A percentile compares a stretch with the other conserved stretches of the same genome.
These are phyloP conservation scores for Marcusenius ussheri DNA, from an alignment of 2,113 vertebrate species.

Conservation along the genomic window DNA sequence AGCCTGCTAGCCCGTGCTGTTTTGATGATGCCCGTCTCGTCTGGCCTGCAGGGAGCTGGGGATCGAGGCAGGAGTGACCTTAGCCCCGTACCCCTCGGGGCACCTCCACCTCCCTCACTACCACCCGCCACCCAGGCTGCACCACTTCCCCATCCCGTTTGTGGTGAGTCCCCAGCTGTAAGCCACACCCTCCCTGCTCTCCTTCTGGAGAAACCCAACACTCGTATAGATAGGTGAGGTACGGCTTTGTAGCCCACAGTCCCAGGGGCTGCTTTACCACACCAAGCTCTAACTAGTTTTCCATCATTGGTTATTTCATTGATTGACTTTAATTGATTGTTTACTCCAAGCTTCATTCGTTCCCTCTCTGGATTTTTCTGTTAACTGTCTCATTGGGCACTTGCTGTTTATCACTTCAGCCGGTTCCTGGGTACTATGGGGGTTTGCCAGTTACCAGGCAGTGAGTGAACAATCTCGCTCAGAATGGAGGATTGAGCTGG, in stretches of 20 bases:
- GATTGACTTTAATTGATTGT: not conserved
- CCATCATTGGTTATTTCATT: not conserved
- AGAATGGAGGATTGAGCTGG: not conserved
- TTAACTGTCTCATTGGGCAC: not conserved
- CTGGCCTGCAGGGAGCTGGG: slow-evolving; percentile 78
- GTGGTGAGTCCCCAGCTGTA: slow-evolving; percentile 70
- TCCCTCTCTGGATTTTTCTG: not conserved
- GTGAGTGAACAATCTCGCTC: not conserved
- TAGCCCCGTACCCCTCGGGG: slow-evolving; percentile 84
- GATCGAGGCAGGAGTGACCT: slow-evolving; percentile 89
- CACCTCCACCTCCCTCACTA: slow-evolving; percentile 92
- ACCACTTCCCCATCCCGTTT: slow-evolving; percentile 89
- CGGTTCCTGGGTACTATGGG: not conserved
- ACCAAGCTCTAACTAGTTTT: not conserved
- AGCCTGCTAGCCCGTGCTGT: not conserved
- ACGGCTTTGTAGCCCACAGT: not conserved
- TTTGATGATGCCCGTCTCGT: not conserved
- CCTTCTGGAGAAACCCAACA: not conserved
- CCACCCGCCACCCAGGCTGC: slow-evolving; percentile 88
- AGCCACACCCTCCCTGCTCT: not conserved
- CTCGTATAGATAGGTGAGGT: not conserved
- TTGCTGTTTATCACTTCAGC: not conserved
- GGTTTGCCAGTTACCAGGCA: not conserved
- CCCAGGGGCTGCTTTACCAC: not conserved
- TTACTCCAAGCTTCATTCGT: not conserved